These are phyloP conservation scores for Hyposmocoma kahamanoa DNA, from an alignment of 1,140 invertebrate genomes.

Conservation along the genomic window DNA sequence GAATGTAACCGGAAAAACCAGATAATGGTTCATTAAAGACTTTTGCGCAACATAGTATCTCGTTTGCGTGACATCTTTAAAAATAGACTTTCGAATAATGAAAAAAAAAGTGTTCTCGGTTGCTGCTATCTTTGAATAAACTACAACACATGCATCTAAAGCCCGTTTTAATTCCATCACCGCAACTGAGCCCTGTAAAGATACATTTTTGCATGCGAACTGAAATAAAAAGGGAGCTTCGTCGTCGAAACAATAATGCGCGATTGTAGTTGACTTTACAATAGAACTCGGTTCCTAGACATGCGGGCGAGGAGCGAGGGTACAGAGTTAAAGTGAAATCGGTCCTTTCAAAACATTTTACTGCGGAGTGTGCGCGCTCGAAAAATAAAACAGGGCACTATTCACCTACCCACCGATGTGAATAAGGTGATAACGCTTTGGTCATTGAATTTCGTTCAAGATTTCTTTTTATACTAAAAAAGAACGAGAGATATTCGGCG, in stretches of 20 bases:
- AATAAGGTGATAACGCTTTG: too few species aligned
- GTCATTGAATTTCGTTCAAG: too few species aligned
- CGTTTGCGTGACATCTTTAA: too few species aligned
- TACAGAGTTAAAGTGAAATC: constrained; percentile 51
- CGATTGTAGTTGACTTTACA: constrained; percentile 66
- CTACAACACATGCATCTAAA: constrained; percentile 41
- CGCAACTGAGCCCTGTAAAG: constrained; percentile 53
- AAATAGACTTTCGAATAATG: too few species aligned
- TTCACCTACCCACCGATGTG: too few species aligned
- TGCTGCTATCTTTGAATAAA: constrained; percentile 13
- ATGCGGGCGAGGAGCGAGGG: constrained; percentile 32
- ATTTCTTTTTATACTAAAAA: too few species aligned
- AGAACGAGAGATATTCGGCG: too few species aligned
- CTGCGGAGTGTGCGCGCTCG: constrained; percentile 29
- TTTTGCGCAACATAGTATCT: too few species aligned
- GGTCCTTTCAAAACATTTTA: constrained; percentile 70
- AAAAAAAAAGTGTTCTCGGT: constrained; percentile 14
- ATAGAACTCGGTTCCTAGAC: constrained; percentile 39
- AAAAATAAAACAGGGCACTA: constrained; percentile 55
- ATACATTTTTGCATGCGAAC: constrained; percentile 51
- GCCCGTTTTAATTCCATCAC: constrained; percentile 62
- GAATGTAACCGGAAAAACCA: too few species aligned
- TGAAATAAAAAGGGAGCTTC: constrained; percentile 52
- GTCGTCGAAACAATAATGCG: constrained; percentile 63
- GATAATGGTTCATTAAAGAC: too few species aligned